Percentiles rank a stretch among this genome's conserved stretches.
These are phyloP conservation scores for Palaemon carinicauda DNA, from an alignment of 1,140 invertebrate species.

Conservation along the genomic window DNA sequence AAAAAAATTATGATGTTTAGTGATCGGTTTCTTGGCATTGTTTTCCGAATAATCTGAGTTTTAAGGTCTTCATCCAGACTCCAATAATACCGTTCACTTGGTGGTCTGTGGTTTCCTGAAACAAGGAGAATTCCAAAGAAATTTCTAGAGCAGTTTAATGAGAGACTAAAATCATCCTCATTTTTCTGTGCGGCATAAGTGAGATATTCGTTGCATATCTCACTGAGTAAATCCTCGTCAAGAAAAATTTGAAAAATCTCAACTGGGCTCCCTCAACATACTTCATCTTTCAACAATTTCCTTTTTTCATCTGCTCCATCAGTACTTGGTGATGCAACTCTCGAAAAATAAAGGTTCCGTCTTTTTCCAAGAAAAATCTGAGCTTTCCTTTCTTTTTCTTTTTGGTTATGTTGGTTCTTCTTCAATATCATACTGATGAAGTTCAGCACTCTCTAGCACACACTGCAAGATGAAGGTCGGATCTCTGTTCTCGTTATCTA, in stretches of 20 bases:
- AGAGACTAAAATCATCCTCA: no score
- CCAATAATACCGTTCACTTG: constrained; percentile 28
- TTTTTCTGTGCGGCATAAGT: not conserved
- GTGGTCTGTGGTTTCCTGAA: constrained; percentile 28
- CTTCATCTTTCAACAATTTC: no score
- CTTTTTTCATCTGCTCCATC: no score
- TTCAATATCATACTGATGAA: constrained; percentile 31
- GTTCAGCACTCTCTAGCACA: constrained; percentile 24
- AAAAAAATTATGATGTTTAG: constrained; percentile 21
- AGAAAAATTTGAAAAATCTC: no score
- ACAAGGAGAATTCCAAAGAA: no score
- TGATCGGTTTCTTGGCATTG: constrained; percentile 21
- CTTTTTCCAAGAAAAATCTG: no score
- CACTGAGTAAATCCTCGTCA: no score
- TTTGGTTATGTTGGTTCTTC: not conserved
- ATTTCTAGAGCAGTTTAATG: no score
- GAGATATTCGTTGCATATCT: not conserved
- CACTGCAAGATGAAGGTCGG: constrained; percentile 3
- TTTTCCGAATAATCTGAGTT: no score
- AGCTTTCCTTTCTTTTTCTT: not conserved
- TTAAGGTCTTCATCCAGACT: constrained; percentile 34
- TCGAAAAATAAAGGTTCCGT: no score
- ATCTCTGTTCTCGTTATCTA: constrained; percentile 30
- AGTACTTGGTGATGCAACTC: no score
- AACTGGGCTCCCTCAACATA: no score